Evolutionary conservation across 2,797 vertebrate species (phyloP).

Genomic region (Argya squamiceps): DNA sequence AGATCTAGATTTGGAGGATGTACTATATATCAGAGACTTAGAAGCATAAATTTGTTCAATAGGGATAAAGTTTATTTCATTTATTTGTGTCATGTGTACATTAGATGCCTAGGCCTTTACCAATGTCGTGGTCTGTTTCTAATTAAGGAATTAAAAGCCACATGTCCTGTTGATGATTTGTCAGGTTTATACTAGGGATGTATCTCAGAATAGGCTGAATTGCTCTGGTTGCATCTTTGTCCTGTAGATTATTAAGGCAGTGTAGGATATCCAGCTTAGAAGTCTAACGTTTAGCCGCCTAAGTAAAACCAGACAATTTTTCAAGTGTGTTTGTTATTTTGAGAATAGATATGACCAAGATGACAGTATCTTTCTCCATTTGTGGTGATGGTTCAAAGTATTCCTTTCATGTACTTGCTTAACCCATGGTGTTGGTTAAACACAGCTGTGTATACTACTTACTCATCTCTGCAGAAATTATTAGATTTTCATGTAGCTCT

Average conservation of each 20-base stretch:
- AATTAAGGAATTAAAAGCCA: neutral
- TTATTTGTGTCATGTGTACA: neutral
- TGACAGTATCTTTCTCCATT: neutral
- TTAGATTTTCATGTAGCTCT: neutral
- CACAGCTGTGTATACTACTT: neutral
- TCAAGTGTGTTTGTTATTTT: neutral
- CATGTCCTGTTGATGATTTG: neutral
- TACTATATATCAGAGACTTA: neutral
- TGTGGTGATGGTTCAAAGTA: neutral
- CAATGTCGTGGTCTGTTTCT: neutral
- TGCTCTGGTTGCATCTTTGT: neutral
- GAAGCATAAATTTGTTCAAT: neutral
- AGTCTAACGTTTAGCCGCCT: neutral
- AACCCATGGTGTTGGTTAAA: neutral
- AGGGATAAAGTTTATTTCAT: neutral
- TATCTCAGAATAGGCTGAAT: neutral
- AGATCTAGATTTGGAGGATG: neutral
- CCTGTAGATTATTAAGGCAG: neutral
- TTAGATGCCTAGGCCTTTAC: neutral
- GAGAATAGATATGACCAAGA: neutral
- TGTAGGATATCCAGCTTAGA: neutral
- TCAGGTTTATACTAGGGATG: neutral
- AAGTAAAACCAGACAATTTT: neutral
- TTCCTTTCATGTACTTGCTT: neutral
- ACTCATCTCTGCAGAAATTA: neutral